Base-by-base conservation (phyloP, 2,797 vertebrate genomes). In the Sebastes iracundus region DNA sequence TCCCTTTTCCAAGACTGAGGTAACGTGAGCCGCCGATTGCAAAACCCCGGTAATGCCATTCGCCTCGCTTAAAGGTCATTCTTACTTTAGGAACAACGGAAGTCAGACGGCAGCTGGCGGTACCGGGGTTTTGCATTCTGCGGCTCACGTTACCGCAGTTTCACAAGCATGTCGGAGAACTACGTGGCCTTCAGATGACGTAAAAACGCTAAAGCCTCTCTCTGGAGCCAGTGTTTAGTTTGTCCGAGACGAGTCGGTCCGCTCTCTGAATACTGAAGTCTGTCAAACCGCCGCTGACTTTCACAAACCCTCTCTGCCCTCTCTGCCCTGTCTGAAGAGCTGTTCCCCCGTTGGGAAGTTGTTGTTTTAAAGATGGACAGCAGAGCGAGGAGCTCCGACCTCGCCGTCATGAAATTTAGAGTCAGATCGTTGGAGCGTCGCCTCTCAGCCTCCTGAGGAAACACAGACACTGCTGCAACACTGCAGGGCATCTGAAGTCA, bases 281-380 rank as follows among this genome's bases (percentile, higher is more conserved):
- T 71, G 84, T 83, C 80, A 76, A 68, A 60, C 32, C 14, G 6
- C 30, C 12, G 9, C 79, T 38, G 79, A 77, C 67, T 75, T 38
- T 49, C 28, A 46, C 42, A 33, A 62, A 22, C 20, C 58, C 62
- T 56, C 58, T 56, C 20, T 32, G 69, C 32, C n/a, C 42, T 58
- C 32, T 62, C 60, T n/a, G 74, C 20, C 20, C 61, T 5, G 55
- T 25, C 35, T 9, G 46, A 42, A 52, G 61, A 53, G 75, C 32
- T 65, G 62, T 63, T 63, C 76, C 68, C 79, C 77, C 35, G 1
- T 3, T 13, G 72, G 79, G 67, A 72, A 55, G 67, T 53, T 33
- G 78, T 81, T 69, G 67, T 76, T 86, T 53, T 83, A 62, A 80
- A 80, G 66, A 66, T 22, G 67, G 80, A 86, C 60, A 25, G 70